These are phyloP conservation scores for Chloroceryle amazona DNA, from an alignment of 2,797 vertebrate species.

Conservation along the genomic window DNA sequence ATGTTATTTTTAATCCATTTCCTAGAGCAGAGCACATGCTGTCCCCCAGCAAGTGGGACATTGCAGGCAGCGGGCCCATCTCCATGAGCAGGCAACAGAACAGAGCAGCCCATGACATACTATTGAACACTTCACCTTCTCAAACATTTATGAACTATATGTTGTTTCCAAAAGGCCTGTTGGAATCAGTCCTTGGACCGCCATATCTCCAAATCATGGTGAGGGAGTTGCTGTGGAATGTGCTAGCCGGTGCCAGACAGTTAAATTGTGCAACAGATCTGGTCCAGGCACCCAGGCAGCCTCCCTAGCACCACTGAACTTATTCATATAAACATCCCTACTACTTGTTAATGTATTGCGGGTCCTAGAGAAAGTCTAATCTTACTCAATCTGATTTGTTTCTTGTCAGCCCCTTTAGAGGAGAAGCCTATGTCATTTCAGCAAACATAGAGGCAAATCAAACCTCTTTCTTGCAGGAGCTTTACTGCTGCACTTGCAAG, in stretches of 20 bases:
- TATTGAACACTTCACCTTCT: not conserved
- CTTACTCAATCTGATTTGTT: not conserved
- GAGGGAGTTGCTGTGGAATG: not conserved
- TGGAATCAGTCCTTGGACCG: not conserved
- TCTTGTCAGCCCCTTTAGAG: not conserved
- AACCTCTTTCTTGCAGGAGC: not conserved
- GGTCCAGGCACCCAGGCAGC: not conserved
- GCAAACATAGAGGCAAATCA: not conserved
- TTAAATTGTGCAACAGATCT: not conserved
- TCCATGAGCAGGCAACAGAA: rapidly evolving
- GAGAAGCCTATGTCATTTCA: not conserved
- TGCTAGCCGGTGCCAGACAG: not conserved
- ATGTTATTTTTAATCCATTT: not conserved
- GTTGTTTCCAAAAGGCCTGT: not conserved
- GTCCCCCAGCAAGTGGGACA: not conserved
- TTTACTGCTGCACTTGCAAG: not conserved
- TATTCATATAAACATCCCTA: not conserved
- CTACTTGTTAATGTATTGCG: not conserved
- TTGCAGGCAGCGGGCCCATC: not conserved
- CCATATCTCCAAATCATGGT: not conserved
- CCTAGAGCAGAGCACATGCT: rapidly evolving
- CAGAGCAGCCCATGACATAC: not conserved
- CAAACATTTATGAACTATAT: not conserved
- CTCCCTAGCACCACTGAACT: not conserved
- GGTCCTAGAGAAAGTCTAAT: not conserved